Evolutionary conservation across 2,797 vertebrate species (phyloP).

Genomic region (Liasis olivaceus): DNA sequence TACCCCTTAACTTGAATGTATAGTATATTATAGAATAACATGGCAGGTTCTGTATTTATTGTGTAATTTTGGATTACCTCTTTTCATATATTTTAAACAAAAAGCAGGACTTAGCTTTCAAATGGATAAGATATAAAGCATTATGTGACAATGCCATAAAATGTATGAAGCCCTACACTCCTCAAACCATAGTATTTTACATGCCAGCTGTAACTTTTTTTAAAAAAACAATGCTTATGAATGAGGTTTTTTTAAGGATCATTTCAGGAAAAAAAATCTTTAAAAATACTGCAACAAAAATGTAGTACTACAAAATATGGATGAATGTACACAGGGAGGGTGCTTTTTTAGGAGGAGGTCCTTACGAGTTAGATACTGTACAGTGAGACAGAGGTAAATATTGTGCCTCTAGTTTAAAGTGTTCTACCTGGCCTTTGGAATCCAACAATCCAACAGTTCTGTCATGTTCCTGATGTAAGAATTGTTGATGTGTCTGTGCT

Average conservation of each 20-base stretch:
- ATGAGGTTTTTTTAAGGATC: constrained; percentile 37
- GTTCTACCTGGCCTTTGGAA: not conserved
- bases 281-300: constrained; percentile 68
- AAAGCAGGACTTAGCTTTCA: constrained; percentile 76
- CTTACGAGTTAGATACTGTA: not conserved
- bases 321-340: not conserved
- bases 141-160: constrained; percentile 72
- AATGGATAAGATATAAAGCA: constrained; percentile 62
- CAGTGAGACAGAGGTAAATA: not conserved
- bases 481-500: not conserved
- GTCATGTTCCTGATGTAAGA: not conserved
- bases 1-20: constrained; percentile 79
- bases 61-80: constrained; percentile 77
- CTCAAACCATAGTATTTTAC: constrained; percentile 66
- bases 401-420: not conserved
- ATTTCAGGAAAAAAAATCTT: constrained; percentile 57
- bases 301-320: constrained; percentile 37
- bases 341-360: not conserved
- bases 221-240: constrained; percentile 66
- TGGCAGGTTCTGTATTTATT: constrained; percentile 81
- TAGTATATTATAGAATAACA: constrained; percentile 77
- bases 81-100: constrained; percentile 75
- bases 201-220: constrained; percentile 59
- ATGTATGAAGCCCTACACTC: constrained; percentile 49
- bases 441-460: not conserved